These are phyloP conservation scores for Glaucomys volans DNA, from an alignment of 2,113 vertebrate species.

Conservation along the genomic window DNA sequence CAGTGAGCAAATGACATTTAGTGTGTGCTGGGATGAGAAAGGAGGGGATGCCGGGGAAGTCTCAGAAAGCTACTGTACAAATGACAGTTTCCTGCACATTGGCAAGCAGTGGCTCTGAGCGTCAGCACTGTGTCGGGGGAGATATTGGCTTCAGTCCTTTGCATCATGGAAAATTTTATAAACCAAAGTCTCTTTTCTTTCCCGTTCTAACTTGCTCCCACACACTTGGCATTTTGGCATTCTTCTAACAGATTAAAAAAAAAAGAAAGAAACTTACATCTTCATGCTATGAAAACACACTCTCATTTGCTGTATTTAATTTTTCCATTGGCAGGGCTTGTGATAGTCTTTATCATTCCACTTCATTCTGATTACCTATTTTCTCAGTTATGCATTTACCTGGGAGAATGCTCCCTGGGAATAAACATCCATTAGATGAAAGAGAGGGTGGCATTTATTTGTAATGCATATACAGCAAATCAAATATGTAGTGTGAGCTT, in stretches of 20 bases:
- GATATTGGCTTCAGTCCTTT: conserved; percentile 34
- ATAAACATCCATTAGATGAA: not conserved
- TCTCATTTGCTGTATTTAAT: conserved; percentile 39
- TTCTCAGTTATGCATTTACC: not conserved
- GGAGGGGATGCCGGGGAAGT: not conserved
- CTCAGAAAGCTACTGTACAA: conserved; percentile 33
- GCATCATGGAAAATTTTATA: conserved; percentile 82
- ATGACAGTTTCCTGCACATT: conserved; percentile 52
- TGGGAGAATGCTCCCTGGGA: not conserved
- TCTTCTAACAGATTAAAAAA: conserved; percentile 58
- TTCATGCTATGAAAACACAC: conserved; percentile 63
- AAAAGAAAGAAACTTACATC: too few species aligned
- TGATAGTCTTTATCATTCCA: not conserved
- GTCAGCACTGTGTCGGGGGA: not conserved
- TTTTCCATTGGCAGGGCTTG: not conserved
- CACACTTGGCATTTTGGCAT: conserved; percentile 59
- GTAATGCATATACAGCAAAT: not conserved
- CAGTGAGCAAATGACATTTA: not conserved
- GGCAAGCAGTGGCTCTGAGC: not conserved
- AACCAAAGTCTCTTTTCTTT: conserved; percentile 11
- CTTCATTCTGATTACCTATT: not conserved
- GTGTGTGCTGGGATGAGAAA: not conserved
- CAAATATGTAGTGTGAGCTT: conserved; percentile 14
- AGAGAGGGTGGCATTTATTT: not conserved
- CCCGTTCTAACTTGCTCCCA: conserved; percentile 53